phyloP scores from a whole-genome alignment of 2,797 vertebrate genomes.

The Myotis planiceps region DNA sequence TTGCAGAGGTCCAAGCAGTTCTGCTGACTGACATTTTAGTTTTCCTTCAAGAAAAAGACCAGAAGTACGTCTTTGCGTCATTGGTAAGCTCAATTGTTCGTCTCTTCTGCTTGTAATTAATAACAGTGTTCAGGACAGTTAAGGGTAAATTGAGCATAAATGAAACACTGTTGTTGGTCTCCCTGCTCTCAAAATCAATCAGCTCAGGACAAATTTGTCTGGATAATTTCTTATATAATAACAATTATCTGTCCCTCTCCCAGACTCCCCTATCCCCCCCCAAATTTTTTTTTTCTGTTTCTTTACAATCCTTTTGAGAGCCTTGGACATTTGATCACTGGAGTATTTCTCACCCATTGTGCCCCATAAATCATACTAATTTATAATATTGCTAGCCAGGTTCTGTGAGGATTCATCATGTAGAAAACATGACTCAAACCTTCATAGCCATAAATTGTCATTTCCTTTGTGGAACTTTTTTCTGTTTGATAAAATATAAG shows the following conservation, averaged over 20 bases:
- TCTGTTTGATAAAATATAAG: neutral
- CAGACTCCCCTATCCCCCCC: rapidly evolving
- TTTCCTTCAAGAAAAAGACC: constrained; percentile 99
- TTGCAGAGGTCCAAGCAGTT: constrained; percentile 94
- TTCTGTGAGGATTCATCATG: neutral
- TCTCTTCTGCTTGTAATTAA: constrained; percentile 13
- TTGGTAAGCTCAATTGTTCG: constrained; percentile 89
- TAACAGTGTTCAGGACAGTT: neutral
- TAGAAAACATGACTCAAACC: neutral
- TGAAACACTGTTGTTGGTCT: neutral
- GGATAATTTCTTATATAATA: neutral
- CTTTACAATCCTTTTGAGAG: neutral
- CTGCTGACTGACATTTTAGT: constrained; percentile 95
- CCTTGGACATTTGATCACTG: constrained; percentile 42
- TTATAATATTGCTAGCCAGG: neutral
- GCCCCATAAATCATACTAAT: neutral
- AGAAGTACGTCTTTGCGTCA: constrained; percentile 96
- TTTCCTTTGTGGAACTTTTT: neutral
- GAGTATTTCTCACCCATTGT: neutral
- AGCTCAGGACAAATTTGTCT: neutral
- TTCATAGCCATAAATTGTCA: neutral
- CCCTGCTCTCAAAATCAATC: neutral
- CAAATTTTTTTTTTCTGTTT: neutral
- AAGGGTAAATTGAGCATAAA: neutral
- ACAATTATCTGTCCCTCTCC: neutral